Conservation (phyloP, 2,113 vertebrate genomes). For the Cathartes aura region DNA sequence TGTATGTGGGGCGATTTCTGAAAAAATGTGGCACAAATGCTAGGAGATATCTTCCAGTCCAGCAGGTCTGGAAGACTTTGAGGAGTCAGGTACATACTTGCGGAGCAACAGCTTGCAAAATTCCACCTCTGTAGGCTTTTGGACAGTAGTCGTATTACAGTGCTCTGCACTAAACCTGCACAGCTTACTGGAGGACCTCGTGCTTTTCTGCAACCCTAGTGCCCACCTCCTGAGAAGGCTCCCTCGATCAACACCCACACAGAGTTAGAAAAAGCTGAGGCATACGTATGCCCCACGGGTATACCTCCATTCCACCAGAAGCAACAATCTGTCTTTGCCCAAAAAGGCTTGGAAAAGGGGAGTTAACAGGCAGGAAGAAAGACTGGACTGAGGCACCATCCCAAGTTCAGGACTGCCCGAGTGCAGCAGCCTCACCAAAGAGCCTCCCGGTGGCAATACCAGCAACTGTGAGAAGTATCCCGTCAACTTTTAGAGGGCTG, state of each 20-base stretch:
- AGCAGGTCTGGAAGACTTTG: background rate
- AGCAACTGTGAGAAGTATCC: background rate
- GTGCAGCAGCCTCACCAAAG: background rate
- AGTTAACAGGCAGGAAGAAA: background rate
- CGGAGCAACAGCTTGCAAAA: background rate
- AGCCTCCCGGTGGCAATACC: background rate
- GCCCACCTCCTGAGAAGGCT: background rate
- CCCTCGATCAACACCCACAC: background rate
- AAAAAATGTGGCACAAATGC: background rate
- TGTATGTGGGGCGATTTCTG: rapidly evolving
- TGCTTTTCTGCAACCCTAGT: background rate
- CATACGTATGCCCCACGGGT: rapidly evolving
- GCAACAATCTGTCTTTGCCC: background rate
- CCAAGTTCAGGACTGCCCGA: rapidly evolving
- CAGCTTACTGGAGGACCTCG: background rate
- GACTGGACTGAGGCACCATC: background rate
- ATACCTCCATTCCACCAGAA: background rate
- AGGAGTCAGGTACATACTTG: background rate
- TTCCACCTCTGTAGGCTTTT: background rate
- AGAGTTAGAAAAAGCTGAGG: background rate
- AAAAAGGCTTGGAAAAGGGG: background rate
- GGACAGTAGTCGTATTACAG: background rate
- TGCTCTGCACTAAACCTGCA: background rate
- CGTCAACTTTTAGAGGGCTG: background rate
- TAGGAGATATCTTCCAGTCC: background rate